Conservation (phyloP, 2,797 vertebrate genomes). For the Gobio occitaniae region DNA sequence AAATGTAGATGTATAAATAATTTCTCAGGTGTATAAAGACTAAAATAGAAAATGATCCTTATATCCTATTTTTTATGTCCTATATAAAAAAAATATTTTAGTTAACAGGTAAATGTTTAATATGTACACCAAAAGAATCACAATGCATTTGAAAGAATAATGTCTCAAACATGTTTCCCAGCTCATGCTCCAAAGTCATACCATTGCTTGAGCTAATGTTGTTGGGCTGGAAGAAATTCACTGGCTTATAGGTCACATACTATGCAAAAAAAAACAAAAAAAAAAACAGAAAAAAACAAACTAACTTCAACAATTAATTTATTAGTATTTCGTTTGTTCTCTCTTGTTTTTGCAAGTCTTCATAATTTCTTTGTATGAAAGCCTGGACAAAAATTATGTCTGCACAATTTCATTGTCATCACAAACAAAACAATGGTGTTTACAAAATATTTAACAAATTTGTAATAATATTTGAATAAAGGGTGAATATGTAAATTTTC, state of each 20-base stretch:
- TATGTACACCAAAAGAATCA: background rate
- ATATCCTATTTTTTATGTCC: no score
- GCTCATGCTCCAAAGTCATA: background rate
- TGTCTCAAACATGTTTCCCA: background rate
- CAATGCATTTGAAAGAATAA: background rate
- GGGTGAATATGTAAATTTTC: no score
- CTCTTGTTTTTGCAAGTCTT: no score
- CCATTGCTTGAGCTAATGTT: background rate
- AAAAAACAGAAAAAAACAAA: no score
- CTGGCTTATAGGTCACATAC: background rate
- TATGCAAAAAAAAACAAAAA: no score
- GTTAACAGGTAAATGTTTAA: background rate
- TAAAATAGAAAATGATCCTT: background rate
- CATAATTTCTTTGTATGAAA: no score
- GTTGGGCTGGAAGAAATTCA: background rate
- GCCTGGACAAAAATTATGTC: no score
- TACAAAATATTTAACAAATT: no score
- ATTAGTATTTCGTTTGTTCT: no score
- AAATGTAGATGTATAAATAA: background rate
- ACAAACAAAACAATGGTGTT: no score
- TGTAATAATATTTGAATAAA: no score
- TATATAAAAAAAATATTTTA: background rate
- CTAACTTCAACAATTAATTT: background rate
- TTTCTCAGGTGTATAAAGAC: background rate
- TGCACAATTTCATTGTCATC: no score